Evolutionary conservation across 2,797 vertebrate genomes (phyloP).

Genomic region (Chelon auratus): DNA sequence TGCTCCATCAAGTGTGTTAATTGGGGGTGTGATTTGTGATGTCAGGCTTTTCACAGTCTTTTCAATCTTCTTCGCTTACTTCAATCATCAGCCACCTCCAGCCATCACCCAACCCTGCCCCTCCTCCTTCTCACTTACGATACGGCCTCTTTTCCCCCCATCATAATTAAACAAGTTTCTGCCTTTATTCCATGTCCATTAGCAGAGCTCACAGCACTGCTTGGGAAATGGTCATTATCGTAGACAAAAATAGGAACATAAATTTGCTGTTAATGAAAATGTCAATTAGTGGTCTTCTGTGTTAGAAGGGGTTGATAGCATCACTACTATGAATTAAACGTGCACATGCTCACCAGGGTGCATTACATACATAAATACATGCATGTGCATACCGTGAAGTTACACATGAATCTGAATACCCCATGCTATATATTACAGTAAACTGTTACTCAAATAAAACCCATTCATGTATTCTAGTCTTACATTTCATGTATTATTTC

Average conservation of each 20-base stretch:
- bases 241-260: conserved; percentile 94
- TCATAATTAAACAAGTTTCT: conserved; percentile 91
- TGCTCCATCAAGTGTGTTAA: conserved; percentile 20
- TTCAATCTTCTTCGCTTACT: conserved; percentile 1
- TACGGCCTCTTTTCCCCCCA: conserved; percentile 79
- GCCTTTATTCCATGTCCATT: conserved; percentile 89
- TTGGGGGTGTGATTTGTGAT: neutral
- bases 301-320: conserved; percentile 87
- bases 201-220: conserved; percentile 85
- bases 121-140: conserved; percentile 73
- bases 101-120: conserved; percentile 24
- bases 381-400: conserved; percentile 5
- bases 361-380: conserved; percentile 38
- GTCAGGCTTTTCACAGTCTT: conserved; percentile 23
- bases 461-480: too few relatives aligned
- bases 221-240: conserved; percentile 91
- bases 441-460: too few relatives aligned
- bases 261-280: conserved; percentile 96
- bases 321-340: conserved; percentile 73
- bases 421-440: too few relatives aligned
- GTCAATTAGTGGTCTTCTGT: conserved; percentile 90
- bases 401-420: conserved; percentile 8
- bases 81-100: conserved; percentile 37
- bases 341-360: conserved; percentile 62
- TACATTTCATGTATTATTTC: too few relatives aligned